Base-by-base conservation (phyloP, 2,888 invertebrate genomes). In the Corythucha ciliata region DNA sequence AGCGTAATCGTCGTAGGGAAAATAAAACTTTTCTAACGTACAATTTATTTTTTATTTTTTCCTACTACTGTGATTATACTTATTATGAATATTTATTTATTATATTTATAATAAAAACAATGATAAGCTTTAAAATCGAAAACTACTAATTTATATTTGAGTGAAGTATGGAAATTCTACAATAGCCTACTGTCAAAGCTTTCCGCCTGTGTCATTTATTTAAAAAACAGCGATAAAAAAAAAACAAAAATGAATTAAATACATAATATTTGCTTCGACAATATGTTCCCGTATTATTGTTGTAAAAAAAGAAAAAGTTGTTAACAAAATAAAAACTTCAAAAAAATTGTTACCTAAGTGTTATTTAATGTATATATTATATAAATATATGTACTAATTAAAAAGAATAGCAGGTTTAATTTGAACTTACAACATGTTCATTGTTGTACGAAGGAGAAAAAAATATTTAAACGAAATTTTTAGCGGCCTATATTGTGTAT, bases 401-500 rank as follows among this genome's bases (percentile, higher is more conserved):
- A n/a, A n/a, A n/a, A n/a, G n/a, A n/a, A n/a, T n/a, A n/a, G n/a
- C n/a, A n/a, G n/a, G n/a, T n/a, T n/a, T n/a, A n/a, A n/a, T n/a
- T n/a, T n/a, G n/a, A n/a, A n/a, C n/a, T n/a, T n/a, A n/a, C n/a
- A n/a, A n/a, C n/a, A n/a, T n/a, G 45, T 46, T 52, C 47, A 52
- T 47, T 14, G 44, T 21, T 52, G 40, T 52, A 40, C 40, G 40
- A 29, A 29, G 12, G 27, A 52, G 27, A 52, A 52, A 42, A 52
- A 52, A 41, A 52, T 52, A 52, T 52, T 53, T 56, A 51, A 54
- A 54, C 40, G 47, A 57, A 57, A 54, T 54, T 57, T 54, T 57
- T 57, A 57, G 57, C 57, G 57, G 57, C 57, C 57, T 57, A 57
- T 57, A 48, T 33, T 54, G n/a, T 57, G 49, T 54, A 52, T 57